Conservation (phyloP, 2,888 invertebrate species). For the Antitype chi region DNA sequence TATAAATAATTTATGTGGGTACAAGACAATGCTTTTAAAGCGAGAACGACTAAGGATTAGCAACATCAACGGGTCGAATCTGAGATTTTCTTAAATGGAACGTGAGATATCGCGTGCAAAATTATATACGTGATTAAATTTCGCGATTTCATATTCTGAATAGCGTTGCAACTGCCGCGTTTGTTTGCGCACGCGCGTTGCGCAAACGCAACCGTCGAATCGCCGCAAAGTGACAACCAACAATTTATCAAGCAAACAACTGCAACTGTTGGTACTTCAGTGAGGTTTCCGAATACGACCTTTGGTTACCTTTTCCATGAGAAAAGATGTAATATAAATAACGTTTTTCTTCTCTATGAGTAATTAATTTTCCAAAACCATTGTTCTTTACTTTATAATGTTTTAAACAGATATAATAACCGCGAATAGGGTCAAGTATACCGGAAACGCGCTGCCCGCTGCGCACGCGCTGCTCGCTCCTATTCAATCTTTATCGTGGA, state of each 20-base stretch:
- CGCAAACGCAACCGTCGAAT: conserved; percentile 66
- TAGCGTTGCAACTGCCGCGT: conserved; percentile 68
- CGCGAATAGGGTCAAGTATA: conserved; percentile 87
- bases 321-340: conserved; percentile 69
- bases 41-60: conserved; percentile 46
- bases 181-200: conserved; percentile 75
- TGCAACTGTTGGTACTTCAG: conserved; percentile 67
- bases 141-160: conserved; percentile 77
- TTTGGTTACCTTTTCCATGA: conserved; percentile 76
- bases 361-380: conserved; percentile 62
- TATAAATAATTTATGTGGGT: conserved; percentile 47
- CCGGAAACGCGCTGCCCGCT: conserved; percentile 82
- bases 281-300: conserved; percentile 65
- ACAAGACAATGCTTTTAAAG: conserved; percentile 62
- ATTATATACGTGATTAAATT: conserved; percentile 81
- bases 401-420: conserved; percentile 75
- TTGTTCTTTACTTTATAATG: conserved; percentile 67
- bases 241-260: conserved; percentile 79
- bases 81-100: conserved; percentile 74
- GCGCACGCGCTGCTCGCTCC: conserved; percentile 80
- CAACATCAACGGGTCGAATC: conserved; percentile 64
- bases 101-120: conserved; percentile 80
- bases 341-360: conserved; percentile 53
- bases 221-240: conserved; percentile 74
- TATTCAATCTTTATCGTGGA: conserved; percentile 83